Evolutionary conservation across 2,888 invertebrate species (phyloP).

Genomic region (Halictus quadricinctus): DNA sequence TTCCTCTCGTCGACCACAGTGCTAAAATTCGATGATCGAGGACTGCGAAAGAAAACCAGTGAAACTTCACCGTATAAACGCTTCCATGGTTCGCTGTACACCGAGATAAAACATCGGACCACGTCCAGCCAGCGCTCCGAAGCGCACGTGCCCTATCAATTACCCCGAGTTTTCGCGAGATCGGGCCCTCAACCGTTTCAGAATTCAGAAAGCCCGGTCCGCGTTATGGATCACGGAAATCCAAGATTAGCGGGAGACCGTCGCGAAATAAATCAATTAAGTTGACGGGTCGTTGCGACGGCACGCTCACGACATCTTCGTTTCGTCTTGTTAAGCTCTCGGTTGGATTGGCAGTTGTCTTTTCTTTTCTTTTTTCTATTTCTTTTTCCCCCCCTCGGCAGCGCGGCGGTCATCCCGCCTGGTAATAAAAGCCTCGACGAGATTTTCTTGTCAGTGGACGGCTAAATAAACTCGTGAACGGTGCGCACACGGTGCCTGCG

Average conservation of each 20-base stretch:
- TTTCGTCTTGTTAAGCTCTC: conserved; percentile 57
- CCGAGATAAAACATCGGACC: not conserved
- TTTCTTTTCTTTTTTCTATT: not conserved
- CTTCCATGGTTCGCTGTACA: not conserved
- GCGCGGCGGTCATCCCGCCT: conserved; percentile 19
- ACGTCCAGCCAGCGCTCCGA: not conserved
- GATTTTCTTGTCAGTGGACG: conserved; percentile 70
- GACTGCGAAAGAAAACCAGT: not conserved
- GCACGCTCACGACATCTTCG: conserved; percentile 39
- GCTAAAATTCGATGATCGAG: not conserved
- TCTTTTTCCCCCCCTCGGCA: conserved; percentile 25
- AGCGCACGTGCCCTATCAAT: conserved; percentile 34
- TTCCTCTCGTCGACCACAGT: not conserved
- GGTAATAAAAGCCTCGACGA: conserved; percentile 67
- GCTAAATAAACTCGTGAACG: conserved; percentile 68
- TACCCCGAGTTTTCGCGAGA: conserved; percentile 23
- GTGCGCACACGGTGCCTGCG: conserved; percentile 27
- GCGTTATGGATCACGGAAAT: conserved; percentile 39
- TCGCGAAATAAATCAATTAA: conserved; percentile 68
- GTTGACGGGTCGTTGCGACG: conserved; percentile 37
- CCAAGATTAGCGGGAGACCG: conserved; percentile 42
- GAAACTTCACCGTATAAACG: not conserved
- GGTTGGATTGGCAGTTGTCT: conserved; percentile 50
- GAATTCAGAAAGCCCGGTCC: conserved; percentile 23
- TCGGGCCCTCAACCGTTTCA: conserved; percentile 26